Evolutionary conservation across 2,113 vertebrate genomes (phyloP).

Genomic region (Podilymbus podiceps): DNA sequence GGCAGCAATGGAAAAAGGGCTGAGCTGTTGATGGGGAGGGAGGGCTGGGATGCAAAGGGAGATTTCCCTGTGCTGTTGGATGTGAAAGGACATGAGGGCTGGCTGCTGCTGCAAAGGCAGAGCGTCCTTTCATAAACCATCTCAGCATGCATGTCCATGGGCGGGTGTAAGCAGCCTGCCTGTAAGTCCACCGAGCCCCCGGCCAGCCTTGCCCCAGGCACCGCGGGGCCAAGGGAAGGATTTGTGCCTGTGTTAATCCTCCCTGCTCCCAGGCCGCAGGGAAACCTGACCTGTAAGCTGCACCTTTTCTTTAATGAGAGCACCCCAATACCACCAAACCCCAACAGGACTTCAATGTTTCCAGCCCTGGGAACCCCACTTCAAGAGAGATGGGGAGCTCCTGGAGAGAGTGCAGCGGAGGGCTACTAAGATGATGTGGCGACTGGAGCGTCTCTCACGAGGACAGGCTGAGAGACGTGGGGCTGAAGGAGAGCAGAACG

Average conservation of each 20-base stretch:
- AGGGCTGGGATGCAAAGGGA: background rate
- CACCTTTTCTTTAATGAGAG: background rate
- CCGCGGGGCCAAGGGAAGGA: rapidly evolving
- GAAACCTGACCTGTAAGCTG: background rate
- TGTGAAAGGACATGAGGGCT: background rate
- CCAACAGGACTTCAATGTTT: background rate
- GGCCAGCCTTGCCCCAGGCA: background rate
- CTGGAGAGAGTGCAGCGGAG: too few species aligned
- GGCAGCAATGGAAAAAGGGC: background rate
- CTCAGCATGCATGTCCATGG: background rate
- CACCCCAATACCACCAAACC: background rate
- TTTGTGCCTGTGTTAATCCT: background rate
- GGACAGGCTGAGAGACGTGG: too few species aligned
- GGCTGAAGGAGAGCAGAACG: too few species aligned
- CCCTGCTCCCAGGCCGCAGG: background rate
- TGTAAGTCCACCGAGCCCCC: background rate
- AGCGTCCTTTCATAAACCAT: background rate
- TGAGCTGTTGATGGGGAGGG: background rate
- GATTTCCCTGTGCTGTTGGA: background rate
- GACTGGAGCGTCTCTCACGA: too few species aligned
- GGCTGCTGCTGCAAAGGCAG: background rate
- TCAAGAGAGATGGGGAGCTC: too few species aligned
- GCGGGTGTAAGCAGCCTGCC: background rate
- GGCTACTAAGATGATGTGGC: too few species aligned
- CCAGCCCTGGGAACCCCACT: too few species aligned